These are phyloP conservation scores for Pipistrellus kuhlii DNA, from an alignment of 2,797 vertebrate genomes.

Conservation along the genomic window DNA sequence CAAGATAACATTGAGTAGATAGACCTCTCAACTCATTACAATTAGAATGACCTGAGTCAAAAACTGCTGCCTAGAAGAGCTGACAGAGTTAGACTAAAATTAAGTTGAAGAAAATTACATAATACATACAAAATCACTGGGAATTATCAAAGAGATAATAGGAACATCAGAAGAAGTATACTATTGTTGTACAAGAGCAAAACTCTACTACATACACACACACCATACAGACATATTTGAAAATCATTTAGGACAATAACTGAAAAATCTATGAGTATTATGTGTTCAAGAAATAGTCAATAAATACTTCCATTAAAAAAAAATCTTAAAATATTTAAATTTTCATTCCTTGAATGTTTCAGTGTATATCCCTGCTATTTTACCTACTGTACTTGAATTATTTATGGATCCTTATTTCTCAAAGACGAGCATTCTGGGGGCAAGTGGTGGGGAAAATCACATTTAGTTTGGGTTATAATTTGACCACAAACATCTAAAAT, in stretches of 20 bases:
- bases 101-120: conserved; percentile 18
- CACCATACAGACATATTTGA: neutral
- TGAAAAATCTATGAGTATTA: neutral
- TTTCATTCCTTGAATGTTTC: neutral
- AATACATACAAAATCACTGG: neutral
- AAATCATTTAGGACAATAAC: neutral
- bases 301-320: neutral
- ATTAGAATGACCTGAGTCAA: neutral
- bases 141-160: neutral
- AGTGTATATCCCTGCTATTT: neutral
- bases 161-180: neutral
- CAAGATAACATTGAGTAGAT: neutral
- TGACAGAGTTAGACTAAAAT: neutral
- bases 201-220: neutral
- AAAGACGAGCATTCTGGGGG: neutral
- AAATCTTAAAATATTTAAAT: neutral
- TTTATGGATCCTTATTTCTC: neutral
- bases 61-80: neutral
- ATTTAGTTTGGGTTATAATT: conserved; percentile 57
- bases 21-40: neutral
- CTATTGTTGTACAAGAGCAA: neutral
- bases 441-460: neutral
- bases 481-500: conserved; percentile 40
- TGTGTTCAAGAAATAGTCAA: neutral
- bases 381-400: neutral